Conservation (phyloP, 2,113 vertebrate species). For the Sorex araneus region DNA sequence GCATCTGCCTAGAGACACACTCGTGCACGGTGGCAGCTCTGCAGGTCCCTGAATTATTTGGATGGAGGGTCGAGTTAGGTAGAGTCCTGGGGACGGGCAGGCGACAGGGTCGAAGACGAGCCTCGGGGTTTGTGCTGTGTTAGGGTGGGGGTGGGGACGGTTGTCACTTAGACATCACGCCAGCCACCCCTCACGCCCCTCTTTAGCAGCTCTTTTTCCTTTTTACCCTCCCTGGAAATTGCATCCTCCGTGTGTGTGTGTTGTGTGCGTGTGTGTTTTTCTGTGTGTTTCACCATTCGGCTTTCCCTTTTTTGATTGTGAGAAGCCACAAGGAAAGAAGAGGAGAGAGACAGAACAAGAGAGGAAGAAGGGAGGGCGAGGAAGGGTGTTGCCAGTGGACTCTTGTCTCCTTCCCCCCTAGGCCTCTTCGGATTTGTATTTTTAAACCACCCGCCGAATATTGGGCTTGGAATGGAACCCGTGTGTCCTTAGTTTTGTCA, state of each 20-base stretch:
- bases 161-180: slow-evolving; percentile 74
- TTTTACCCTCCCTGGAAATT: slow-evolving; percentile 27
- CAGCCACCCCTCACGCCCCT: slow-evolving; percentile 49
- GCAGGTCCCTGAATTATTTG: slow-evolving; percentile 64
- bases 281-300: slow-evolving; percentile 45
- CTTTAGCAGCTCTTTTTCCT: slow-evolving; percentile 58
- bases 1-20: slow-evolving; percentile 41
- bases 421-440: slow-evolving; percentile 81
- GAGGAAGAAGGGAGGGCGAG: slow-evolving; percentile 67
- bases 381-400: slow-evolving; percentile 58
- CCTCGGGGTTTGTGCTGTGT: slow-evolving; percentile 62
- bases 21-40: slow-evolving; percentile 43
- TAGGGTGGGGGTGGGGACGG: slow-evolving; percentile 77
- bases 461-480: slow-evolving; percentile 66
- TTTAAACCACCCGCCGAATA: slow-evolving; percentile 65
- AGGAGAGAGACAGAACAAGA: slow-evolving; percentile 58
- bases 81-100: slow-evolving; percentile 63
- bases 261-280: no score
- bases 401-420: slow-evolving; percentile 58
- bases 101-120: slow-evolving; percentile 6
- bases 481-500: slow-evolving; percentile 63
- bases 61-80: slow-evolving; percentile 78
- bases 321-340: slow-evolving; percentile 78
- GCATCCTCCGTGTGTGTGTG: slow-evolving; percentile 49
- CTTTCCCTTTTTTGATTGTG: slow-evolving; percentile 68